Base-by-base conservation (phyloP, 2,113 vertebrate genomes). In the Sisor rabdophorus region DNA sequence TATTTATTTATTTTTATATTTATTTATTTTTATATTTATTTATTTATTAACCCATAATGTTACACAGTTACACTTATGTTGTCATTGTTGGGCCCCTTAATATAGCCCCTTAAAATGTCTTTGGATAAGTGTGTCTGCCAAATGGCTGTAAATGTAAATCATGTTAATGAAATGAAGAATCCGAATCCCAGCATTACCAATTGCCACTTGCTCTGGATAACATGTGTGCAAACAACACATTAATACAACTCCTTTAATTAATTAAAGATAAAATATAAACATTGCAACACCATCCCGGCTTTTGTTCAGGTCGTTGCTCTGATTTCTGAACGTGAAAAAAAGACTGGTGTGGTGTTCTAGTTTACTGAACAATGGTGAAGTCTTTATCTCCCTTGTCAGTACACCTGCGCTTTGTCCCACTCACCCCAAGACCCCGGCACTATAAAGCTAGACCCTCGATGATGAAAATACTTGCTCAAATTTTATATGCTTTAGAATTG, bases 251-350 rank as follows among this genome's bases (percentile, higher is more conserved):
- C 88, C 88, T 91, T 90, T 83, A 79, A 87, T 92, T 84, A 86
- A 92, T 92, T 90, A 92, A 92, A 86, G 84, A 92, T 90, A 87
- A 92, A 87, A 81, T 87, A 87, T 88, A 88, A 83, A 86, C 86
- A 84, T 85, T 87, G 86, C 87, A 88, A 88, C 89, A 89, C 58
- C 75, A 88, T 84, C 79, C 86, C 79, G 81, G 32, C 85, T 81
- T 92, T 91, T 92, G 90, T 92, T 87, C 81, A 82, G 79, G 82
- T 78, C 81, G 84, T 83, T 83, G 84, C 87, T 91, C 89, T 85
- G 64, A 84, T 91, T 92, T 90, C 90, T 73, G 67, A 56, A 55
- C 22, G 64, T 71, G 75, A 58, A 50, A 75, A 61, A 76, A 77
- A 60, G 64, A 53, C 75, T 78, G 40, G 40, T 22, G 50, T 32